These are phyloP conservation scores for Peucedramus taeniatus DNA, from an alignment of 2,113 vertebrate species.

Conservation along the genomic window DNA sequence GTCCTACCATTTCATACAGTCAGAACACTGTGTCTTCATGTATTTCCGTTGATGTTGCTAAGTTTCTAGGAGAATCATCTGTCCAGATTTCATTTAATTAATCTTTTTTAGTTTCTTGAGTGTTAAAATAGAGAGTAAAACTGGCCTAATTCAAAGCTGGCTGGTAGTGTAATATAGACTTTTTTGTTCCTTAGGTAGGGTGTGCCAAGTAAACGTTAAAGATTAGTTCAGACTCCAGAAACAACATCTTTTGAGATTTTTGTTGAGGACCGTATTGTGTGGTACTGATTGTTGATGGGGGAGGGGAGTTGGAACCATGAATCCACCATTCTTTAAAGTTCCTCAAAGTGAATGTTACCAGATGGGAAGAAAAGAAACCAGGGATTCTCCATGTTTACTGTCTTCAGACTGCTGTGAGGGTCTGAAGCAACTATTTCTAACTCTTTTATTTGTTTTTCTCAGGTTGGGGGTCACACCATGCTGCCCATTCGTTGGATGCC, in stretches of 20 bases:
- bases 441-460: background rate
- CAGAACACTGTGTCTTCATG: background rate
- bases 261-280: background rate
- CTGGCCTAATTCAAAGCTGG: background rate
- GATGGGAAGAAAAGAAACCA: background rate
- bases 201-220: background rate
- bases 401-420: background rate
- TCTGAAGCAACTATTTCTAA: background rate
- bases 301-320: background rate
- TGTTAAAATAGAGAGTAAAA: background rate
- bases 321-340: background rate
- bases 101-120: background rate
- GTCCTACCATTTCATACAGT: background rate
- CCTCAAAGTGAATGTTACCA: background rate
- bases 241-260: background rate
- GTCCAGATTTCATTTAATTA: background rate
- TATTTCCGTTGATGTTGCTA: background rate
- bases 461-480: conserved; percentile 99
- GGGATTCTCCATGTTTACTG: rapidly evolving
- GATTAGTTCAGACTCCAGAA: background rate
- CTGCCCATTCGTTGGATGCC: conserved; percentile 99
- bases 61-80: background rate
- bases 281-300: background rate
- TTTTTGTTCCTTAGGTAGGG: background rate
- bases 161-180: background rate